Base-by-base conservation (phyloP, 1,140 invertebrate genomes). In the Holcopasites calliopsidis region DNA sequence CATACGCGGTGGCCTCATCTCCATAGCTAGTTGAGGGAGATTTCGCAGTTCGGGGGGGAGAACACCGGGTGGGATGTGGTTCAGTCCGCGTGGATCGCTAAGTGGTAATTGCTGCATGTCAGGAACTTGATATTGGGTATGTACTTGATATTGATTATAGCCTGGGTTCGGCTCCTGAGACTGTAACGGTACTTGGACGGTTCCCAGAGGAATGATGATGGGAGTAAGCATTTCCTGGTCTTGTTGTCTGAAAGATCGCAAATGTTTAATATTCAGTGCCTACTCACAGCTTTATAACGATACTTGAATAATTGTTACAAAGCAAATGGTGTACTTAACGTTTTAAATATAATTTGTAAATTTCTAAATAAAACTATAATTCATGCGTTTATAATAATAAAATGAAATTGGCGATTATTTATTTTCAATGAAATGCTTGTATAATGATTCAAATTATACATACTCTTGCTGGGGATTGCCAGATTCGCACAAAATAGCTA, bases 401-500 rank as follows among this genome's bases (percentile, higher is more conserved):
- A n/a, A n/a, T n/a, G n/a, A n/a, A n/a, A n/a, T n/a, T n/a, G n/a
- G n/a, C n/a, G n/a, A n/a, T n/a, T n/a, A n/a, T n/a, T n/a, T n/a
- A n/a, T n/a, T n/a, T n/a, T n/a, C n/a, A n/a, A n/a, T n/a, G n/a
- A n/a, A n/a, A n/a, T n/a, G n/a, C n/a, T n/a, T n/a, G n/a, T n/a
- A n/a, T n/a, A n/a, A n/a, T n/a, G n/a, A n/a, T n/a, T n/a, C n/a
- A n/a, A n/a, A n/a, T n/a, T n/a, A 47, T 47, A 73, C 85, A 80
- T 89, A 93, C 94, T 93, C 93, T 83, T 94, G 93, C 23, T 94
- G 93, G 68, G 94, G 93, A 68, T 91, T 92, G 66, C 95, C 96
- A 83, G 95, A 96, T 88, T 97, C 96, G 85, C 97, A 97, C 82
- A 96, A 94, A 86, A 97, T 97, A 11, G 95, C 95, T 91, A 97